Evolutionary conservation across 2,888 invertebrate species (phyloP).

Genomic region (Liposcelis brunnea): DNA sequence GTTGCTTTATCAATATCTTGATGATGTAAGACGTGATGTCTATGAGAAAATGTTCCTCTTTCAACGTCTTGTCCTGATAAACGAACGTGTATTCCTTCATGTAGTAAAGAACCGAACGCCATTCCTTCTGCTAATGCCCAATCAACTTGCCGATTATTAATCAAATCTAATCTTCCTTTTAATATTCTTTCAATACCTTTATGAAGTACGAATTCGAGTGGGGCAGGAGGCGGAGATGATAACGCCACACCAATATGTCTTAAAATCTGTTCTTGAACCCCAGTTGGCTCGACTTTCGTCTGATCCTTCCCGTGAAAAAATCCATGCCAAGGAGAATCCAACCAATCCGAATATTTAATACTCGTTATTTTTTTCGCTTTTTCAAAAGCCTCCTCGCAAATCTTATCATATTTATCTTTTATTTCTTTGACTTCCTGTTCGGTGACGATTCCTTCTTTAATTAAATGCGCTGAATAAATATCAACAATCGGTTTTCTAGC

Average conservation of each 20-base stretch:
- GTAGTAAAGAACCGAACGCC: conserved; percentile 56
- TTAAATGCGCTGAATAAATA: conserved; percentile 53
- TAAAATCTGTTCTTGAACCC: conserved; percentile 44
- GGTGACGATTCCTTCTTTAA: conserved; percentile 52
- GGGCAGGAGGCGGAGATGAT: conserved; percentile 42
- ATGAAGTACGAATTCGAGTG: conserved; percentile 47
- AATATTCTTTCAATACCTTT: conserved; percentile 33
- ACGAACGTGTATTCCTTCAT: conserved; percentile 57
- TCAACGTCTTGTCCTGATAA: conserved; percentile 67
- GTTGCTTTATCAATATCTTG: conserved; percentile 53
- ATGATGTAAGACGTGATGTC: conserved; percentile 69
- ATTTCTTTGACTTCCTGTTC: conserved; percentile 44
- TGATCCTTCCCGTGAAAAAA: conserved; percentile 42
- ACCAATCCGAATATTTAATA: conserved; percentile 57
- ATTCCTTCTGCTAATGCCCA: conserved; percentile 71
- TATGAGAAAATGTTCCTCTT: conserved; percentile 57
- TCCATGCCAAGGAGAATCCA: conserved; percentile 60
- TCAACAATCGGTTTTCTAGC: conserved; percentile 45
- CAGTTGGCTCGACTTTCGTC: conserved; percentile 42
- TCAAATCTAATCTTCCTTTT: conserved; percentile 34
- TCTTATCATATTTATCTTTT: conserved; percentile 28
- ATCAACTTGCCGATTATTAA: conserved; percentile 42
- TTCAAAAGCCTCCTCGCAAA: conserved; percentile 43
- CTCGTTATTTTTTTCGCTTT: conserved; percentile 47
- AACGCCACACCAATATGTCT: conserved; percentile 45